phyloP scores from a whole-genome alignment of 1,140 invertebrate genomes.

The Tetramorium simillimum region DNA sequence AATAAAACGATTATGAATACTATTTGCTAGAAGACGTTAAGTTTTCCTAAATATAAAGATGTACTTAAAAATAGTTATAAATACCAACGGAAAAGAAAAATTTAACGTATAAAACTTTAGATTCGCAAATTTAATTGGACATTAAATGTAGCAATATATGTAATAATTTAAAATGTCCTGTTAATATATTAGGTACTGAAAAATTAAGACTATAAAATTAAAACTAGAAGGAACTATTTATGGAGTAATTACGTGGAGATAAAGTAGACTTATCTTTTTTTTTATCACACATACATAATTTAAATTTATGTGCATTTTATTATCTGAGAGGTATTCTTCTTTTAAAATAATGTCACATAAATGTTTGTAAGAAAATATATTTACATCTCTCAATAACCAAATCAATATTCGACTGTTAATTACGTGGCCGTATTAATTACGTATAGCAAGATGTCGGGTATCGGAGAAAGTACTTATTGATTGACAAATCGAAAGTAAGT shows the following conservation, averaged over 20 bases:
- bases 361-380: not conserved
- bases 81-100: not conserved
- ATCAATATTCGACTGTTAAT: conserved; percentile 32
- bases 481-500: conserved; percentile 62
- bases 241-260: not conserved
- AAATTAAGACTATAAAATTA: not conserved
- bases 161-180: not conserved
- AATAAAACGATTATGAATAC: not conserved
- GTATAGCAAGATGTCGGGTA: conserved; percentile 19
- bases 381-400: not conserved
- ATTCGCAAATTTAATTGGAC: not conserved
- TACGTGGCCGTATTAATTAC: conserved; percentile 43
- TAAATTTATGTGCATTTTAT: not conserved
- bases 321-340: not conserved
- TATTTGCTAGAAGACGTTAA: not conserved
- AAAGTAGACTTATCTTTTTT: not conserved
- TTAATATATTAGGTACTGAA: not conserved
- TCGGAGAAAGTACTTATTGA: conserved; percentile 59
- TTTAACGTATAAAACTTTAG: not conserved
- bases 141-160: not conserved
- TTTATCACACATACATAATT: not conserved
- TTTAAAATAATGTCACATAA: not conserved
- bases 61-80: not conserved
- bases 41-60: not conserved
- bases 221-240: not conserved